Conservation (phyloP, 2,888 invertebrate species). For the Plutella xylostella region DNA sequence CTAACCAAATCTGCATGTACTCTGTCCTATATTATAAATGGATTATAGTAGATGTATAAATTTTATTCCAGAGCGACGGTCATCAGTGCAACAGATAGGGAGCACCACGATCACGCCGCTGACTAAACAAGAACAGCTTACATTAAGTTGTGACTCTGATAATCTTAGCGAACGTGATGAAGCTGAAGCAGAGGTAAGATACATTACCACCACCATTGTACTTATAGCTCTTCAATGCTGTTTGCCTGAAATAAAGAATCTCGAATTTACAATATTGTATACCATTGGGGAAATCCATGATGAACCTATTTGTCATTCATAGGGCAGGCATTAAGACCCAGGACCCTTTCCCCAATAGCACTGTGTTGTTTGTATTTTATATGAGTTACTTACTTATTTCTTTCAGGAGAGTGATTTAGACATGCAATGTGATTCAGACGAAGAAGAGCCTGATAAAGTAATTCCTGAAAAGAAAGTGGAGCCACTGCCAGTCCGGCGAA, state of each 20-base stretch:
- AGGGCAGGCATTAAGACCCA: too few relatives aligned
- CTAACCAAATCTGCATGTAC: background rate
- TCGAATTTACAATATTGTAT: too few relatives aligned
- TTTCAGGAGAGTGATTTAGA: slow-evolving; percentile 65
- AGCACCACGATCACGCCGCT: slow-evolving; percentile 73
- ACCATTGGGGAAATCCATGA: too few relatives aligned
- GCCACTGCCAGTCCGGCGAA: slow-evolving; percentile 30
- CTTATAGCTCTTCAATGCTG: too few relatives aligned
- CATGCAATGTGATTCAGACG: slow-evolving; percentile 65
- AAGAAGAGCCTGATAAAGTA: slow-evolving; percentile 47
- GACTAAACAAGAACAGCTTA: slow-evolving; percentile 62
- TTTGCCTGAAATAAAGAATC: too few relatives aligned
- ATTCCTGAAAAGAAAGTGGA: slow-evolving; percentile 46
- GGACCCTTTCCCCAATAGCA: too few relatives aligned
- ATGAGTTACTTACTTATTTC: slow-evolving; percentile 1
- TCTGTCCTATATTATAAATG: background rate
- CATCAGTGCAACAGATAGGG: slow-evolving; percentile 75
- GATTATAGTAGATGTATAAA: background rate
- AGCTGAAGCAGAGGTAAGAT: slow-evolving; percentile 79
- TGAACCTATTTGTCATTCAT: too few relatives aligned
- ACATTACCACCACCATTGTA: too few relatives aligned
- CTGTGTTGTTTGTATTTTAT: background rate
- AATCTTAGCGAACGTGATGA: slow-evolving; percentile 81
- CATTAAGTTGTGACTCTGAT: slow-evolving; percentile 76
- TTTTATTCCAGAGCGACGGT: slow-evolving; percentile 55